These are phyloP conservation scores for Pelodiscus sinensis DNA, from an alignment of 2,113 vertebrate genomes.

Conservation along the genomic window DNA sequence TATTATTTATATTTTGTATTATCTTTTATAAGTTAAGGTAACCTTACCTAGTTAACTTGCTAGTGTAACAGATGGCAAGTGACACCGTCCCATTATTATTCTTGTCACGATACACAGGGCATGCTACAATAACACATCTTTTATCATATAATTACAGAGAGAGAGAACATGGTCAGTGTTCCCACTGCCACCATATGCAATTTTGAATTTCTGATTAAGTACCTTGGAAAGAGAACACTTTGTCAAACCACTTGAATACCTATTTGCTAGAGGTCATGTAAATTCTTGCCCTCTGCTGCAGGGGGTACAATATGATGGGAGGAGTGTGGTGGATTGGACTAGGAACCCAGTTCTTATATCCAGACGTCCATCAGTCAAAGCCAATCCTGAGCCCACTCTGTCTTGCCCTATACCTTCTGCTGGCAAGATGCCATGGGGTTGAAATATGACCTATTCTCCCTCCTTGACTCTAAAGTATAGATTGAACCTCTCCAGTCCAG, in stretches of 20 bases:
- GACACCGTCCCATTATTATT: not conserved
- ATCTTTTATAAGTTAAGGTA: not conserved
- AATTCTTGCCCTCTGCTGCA: not conserved
- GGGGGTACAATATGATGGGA: not conserved
- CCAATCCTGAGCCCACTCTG: not conserved
- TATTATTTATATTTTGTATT: not conserved
- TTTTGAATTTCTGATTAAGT: not conserved
- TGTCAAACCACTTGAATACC: too few relatives aligned
- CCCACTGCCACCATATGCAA: not conserved
- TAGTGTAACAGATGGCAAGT: not conserved
- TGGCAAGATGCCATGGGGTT: not conserved
- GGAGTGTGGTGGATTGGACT: not conserved
- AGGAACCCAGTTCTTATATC: not conserved
- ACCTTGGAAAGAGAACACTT: too few relatives aligned
- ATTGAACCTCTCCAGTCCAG: too few relatives aligned
- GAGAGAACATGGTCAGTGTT: not conserved
- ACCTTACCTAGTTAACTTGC: not conserved
- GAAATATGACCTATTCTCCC: not conserved
- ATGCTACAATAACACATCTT: not conserved
- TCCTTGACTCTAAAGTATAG: not conserved
- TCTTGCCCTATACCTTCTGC: not conserved
- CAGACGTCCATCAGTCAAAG: not conserved
- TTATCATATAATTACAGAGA: not conserved
- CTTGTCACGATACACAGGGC: not conserved
- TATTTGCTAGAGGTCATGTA: not conserved